These are phyloP conservation scores for Premnoplex brunnescens DNA, from an alignment of 2,797 vertebrate species.

Conservation along the genomic window DNA sequence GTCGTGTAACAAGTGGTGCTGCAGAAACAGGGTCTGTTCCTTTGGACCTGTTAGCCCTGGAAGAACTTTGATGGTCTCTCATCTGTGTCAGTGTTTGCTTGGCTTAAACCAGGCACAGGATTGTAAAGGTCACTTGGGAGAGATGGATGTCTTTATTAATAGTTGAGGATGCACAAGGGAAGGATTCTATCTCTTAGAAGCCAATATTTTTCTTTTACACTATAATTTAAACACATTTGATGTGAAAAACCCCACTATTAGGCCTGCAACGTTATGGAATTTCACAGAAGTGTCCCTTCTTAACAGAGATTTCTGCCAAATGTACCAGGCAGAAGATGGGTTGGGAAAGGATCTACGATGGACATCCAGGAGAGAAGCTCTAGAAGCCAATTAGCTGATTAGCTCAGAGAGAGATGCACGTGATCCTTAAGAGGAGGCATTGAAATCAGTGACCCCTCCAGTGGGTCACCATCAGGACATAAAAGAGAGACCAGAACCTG, in stretches of 20 bases:
- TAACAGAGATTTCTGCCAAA: not conserved
- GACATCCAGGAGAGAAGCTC: not conserved
- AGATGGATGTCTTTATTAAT: not conserved
- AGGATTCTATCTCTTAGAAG: not conserved
- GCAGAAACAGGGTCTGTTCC: not conserved
- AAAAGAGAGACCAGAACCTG: not conserved
- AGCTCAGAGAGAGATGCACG: not conserved
- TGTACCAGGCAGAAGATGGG: not conserved
- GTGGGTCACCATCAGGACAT: not conserved
- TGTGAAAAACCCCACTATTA: fast-evolving
- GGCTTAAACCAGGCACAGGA: not conserved
- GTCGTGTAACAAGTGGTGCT: not conserved
- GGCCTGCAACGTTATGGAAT: not conserved
- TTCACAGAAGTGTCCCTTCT: not conserved
- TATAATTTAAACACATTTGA: not conserved
- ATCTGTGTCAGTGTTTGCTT: not conserved
- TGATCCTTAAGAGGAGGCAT: not conserved
- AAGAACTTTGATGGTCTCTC: not conserved
- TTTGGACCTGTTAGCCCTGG: not conserved
- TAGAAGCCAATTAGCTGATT: not conserved
- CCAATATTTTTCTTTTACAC: not conserved
- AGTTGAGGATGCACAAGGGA: not conserved
- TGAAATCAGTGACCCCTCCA: not conserved
- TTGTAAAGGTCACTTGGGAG: not conserved
- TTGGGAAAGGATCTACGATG: not conserved